These are phyloP conservation scores for Isurus oxyrinchus DNA, from an alignment of 2,113 vertebrate genomes.

Conservation along the genomic window DNA sequence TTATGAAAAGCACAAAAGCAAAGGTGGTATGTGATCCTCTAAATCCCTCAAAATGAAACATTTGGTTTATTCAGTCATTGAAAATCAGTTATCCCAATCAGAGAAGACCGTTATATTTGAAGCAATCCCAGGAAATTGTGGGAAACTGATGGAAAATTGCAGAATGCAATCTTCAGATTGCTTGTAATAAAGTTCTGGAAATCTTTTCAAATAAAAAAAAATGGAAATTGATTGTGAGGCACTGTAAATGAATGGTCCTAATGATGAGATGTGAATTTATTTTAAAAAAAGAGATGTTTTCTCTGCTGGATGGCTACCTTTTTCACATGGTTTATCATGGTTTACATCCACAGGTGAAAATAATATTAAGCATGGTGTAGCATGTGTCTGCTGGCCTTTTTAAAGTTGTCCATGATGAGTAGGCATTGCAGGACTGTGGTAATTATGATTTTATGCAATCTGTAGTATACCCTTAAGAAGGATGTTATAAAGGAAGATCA, in stretches of 20 bases:
- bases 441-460: too few relatives aligned
- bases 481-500: too few relatives aligned
- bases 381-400: background rate
- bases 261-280: background rate
- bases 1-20: background rate
- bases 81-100: background rate
- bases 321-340: background rate
- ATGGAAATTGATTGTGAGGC: background rate
- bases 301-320: background rate
- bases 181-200: background rate
- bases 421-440: background rate
- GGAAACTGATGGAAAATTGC: background rate
- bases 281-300: background rate
- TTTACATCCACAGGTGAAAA: background rate
- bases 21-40: background rate
- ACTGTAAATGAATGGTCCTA: background rate
- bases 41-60: background rate
- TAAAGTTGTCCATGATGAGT: background rate
- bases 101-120: background rate
- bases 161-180: background rate
- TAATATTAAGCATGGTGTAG: background rate
- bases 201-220: background rate
- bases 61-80: background rate
- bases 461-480: too few relatives aligned
- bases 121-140: background rate